phyloP scores from a whole-genome alignment of 2,888 invertebrate species.

The Drosophila bunnanda region DNA sequence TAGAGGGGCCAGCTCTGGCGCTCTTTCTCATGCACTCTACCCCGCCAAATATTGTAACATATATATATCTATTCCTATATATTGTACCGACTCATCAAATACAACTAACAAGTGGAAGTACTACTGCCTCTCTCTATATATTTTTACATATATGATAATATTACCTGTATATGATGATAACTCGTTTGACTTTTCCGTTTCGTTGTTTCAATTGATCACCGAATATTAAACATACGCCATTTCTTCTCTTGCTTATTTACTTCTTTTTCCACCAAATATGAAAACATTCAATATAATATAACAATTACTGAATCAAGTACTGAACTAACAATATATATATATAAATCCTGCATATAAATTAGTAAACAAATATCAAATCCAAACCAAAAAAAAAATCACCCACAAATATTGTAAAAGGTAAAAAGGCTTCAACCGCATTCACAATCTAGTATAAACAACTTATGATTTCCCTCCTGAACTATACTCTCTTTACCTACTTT shows the following conservation, averaged over 20 bases:
- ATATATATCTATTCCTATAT: slow-evolving; percentile 26
- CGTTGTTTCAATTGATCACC: slow-evolving; percentile 76
- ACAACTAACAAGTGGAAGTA: slow-evolving; percentile 45
- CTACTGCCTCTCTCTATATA: slow-evolving; percentile 36
- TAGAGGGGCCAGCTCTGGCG: slow-evolving; percentile 28
- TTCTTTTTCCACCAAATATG: slow-evolving; percentile 71
- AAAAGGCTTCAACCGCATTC: slow-evolving; percentile 75
- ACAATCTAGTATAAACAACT: slow-evolving; percentile 58
- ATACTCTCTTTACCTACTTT: slow-evolving; percentile 6
- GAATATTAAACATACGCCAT: slow-evolving; percentile 80
- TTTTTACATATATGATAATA: slow-evolving; percentile 27
- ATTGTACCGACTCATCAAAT: slow-evolving; percentile 40
- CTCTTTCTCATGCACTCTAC: slow-evolving; percentile 28
- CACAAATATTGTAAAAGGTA: slow-evolving; percentile 78
- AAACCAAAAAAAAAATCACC: slow-evolving; percentile 57
- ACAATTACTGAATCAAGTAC: slow-evolving; percentile 43
- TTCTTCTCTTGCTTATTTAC: slow-evolving; percentile 81
- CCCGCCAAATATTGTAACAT: slow-evolving; percentile 31
- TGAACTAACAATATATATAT: slow-evolving; percentile 25
- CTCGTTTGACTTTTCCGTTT: slow-evolving; percentile 72
- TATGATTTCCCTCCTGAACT: slow-evolving; percentile 30
- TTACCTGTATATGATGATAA: slow-evolving; percentile 66
- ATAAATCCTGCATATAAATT: slow-evolving; percentile 62
- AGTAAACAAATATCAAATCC: slow-evolving; percentile 47
- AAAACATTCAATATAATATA: slow-evolving; percentile 57